Evolutionary conservation across 2,888 invertebrate genomes (phyloP), one percentile per base, ranked within the genome.

Genomic region (Drosophila leonis): DNA sequence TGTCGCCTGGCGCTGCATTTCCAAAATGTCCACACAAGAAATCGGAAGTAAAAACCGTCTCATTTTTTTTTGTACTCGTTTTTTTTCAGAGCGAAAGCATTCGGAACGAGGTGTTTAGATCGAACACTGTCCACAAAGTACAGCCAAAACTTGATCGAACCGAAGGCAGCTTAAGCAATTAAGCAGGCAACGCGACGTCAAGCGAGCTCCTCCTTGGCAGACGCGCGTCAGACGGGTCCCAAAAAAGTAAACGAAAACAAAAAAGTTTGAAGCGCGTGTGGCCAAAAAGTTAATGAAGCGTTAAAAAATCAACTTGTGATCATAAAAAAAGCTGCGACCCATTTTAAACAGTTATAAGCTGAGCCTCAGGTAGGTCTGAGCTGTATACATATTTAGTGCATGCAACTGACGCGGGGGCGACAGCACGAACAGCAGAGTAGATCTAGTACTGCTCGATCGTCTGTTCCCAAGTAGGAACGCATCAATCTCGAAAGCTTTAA

Each of bases 241-340:
- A 70, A 71, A 72, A 65, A 44, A 68, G n/a, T 52, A 62, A 55
- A 18, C 10, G 51, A 77, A 52, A 27, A 27, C 10, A 15, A 52
- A 80, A 78, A 77, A 76, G 42, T 31, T 39, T 49, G 54, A 80
- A 84, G 82, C 91, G 91, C 92, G 92, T 91, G 92, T 91, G 91
- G 91, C 82, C 92, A 85, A 87, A 64, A 78, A 85, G 64, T 67
- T 87, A 92, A 90, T 90, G 86, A 91, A 92, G 92, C 88, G 91
- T 90, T 88, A 80, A 88, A 81, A 83, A 85, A 70, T 78, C 61
- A 78, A 75, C 90, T 77, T 90, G 69, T 71, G 82, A 71, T 65
- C 82, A 59, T 33, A 56, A 54, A 79, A 63, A 65, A 75, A 73
- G 42, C 42, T 57, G 29, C 44, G 42, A 46, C 57, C 48, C 29